Evolutionary conservation across 2,797 vertebrate species (phyloP).

Genomic region (Peromyscus aztecus): DNA sequence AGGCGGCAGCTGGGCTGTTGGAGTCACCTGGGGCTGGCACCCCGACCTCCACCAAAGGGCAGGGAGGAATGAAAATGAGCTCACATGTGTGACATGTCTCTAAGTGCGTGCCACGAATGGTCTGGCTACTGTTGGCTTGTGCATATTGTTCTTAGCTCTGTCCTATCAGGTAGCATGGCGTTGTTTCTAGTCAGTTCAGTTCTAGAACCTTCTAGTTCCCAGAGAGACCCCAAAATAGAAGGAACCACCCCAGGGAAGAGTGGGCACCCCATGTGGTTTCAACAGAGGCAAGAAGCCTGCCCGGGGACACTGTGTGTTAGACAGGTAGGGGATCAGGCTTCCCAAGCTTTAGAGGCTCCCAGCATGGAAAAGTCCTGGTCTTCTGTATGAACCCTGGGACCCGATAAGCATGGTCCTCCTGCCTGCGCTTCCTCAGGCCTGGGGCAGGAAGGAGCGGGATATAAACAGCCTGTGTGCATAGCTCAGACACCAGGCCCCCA

Average conservation of each 20-base stretch:
- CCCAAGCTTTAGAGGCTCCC: background rate
- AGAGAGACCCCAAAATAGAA: background rate
- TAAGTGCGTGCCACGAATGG: background rate
- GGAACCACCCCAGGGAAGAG: background rate
- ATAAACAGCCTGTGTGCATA: slow-evolving; percentile 77
- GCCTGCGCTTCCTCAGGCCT: slow-evolving; percentile 24
- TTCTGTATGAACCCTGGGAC: background rate
- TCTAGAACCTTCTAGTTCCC: slow-evolving; percentile 50
- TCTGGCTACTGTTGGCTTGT: background rate
- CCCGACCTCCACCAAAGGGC: background rate
- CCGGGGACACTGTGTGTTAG: background rate
- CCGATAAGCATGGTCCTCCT: background rate
- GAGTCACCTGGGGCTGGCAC: background rate
- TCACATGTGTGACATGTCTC: too few species aligned
- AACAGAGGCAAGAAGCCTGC: background rate
- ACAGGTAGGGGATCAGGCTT: background rate
- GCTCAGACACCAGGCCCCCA: slow-evolving; percentile 65
- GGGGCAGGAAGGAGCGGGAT: slow-evolving; percentile 44
- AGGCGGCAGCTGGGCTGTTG: background rate
- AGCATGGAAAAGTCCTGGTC: background rate
- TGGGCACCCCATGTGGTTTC: background rate
- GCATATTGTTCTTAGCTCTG: background rate
- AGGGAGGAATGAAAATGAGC: background rate
- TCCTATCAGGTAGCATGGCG: background rate
- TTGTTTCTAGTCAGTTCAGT: background rate